Evolutionary conservation across 2,888 invertebrate genomes (phyloP), one percentile per base, ranked within the genome.

Genomic region (Caenorhabditis japonica): DNA sequence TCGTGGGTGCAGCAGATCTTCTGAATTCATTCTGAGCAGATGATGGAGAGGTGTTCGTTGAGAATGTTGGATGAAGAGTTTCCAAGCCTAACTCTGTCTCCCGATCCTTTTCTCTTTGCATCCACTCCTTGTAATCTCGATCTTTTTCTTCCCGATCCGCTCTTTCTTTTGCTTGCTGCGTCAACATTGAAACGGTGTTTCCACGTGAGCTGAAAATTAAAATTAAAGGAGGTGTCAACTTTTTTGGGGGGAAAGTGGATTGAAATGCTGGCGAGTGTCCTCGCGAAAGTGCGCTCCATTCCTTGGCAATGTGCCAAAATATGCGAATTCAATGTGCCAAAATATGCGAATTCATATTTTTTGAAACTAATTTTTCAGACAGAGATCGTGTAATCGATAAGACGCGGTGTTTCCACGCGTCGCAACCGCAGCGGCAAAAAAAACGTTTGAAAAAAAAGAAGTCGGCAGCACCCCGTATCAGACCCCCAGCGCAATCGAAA

Each of bases 111-210:
- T 73, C 73, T 23, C 41, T 21, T 34, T 73, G 58, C 56, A 68
- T 61, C 73, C 73, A 73, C 44, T 73, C 73, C 53, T 59, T 60
- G 43, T 81, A 78, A 39, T 80, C 59, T 44, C 76, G 52, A 47
- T 77, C 71, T 33, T 80, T 79, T 51, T 74, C 74, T 21, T 81
- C 81, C 53, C 75, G 56, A 23, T 75, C 77, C 8, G 75, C 78
- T 23, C 81, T 33, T 49, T 78, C 81, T 15, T 52, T 58, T 7
- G 78, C 81, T 58, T 80, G 77, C 58, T 75, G 69, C 10, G 69
- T 70, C 39, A 80, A 71, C 49, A 49, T 49, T 30, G 64, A 47
- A 12, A 64, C 64, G 2, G 64, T 60, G 27, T 69, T 59, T 0
- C 51, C 46, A 4, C 68, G 68, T 23, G 44, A 44, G 33, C 59